Evolutionary conservation across 2,113 vertebrate genomes (phyloP).

Genomic region (Nematolebias whitei): DNA sequence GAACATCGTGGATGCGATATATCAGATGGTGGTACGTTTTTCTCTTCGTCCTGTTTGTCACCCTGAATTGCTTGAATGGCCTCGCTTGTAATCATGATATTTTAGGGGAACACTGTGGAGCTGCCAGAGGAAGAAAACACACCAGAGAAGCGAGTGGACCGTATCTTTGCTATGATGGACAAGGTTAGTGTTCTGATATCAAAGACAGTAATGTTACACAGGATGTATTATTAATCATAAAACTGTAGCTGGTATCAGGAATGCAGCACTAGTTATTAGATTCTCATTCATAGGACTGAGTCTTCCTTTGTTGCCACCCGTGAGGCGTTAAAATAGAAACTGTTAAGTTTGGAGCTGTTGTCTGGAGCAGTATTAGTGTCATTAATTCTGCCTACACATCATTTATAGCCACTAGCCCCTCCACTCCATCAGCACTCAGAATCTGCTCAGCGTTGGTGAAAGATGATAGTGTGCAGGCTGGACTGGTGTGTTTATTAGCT

Average conservation of each 20-base stretch:
- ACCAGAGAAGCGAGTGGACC: conserved; percentile 94
- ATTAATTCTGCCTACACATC: conserved; percentile 56
- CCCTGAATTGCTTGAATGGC: not conserved
- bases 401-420: conserved; percentile 27
- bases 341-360: conserved; percentile 51
- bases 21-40: conserved; percentile 97
- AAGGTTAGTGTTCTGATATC: conserved; percentile 81
- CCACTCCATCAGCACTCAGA: conserved; percentile 29
- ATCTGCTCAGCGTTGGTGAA: conserved; percentile 52
- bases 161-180: conserved; percentile 99
- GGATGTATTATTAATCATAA: not conserved
- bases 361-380: conserved; percentile 47
- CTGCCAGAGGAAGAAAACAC: conserved; percentile 98
- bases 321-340: conserved; percentile 25
- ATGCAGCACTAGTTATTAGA: conserved; percentile 5
- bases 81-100: conserved; percentile 18
- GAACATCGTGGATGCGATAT: conserved; percentile 98
- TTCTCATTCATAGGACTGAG: conserved; percentile 13
- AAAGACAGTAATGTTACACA: not conserved
- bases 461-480: conserved; percentile 49
- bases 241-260: not conserved
- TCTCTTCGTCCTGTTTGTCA: not conserved
- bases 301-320: conserved; percentile 38
- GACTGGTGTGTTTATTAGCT: conserved; percentile 42
- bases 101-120: conserved; percentile 96